Evolutionary conservation across 2,113 vertebrate species (phyloP).

Genomic region (Thomomys bottae): DNA sequence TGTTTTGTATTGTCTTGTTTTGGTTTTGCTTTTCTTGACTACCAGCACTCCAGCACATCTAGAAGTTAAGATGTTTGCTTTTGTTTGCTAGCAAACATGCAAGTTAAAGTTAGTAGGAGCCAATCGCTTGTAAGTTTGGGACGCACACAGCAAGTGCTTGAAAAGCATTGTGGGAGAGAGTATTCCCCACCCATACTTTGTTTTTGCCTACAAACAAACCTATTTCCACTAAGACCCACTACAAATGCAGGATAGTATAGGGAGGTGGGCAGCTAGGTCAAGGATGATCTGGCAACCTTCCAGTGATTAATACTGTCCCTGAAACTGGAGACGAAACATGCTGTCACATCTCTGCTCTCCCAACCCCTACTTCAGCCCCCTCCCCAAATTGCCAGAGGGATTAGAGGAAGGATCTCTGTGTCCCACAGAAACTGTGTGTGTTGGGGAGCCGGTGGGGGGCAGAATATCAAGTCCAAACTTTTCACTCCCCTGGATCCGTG

Average conservation of each 20-base stretch:
- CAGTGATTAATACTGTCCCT: background rate
- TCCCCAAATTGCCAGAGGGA: accelerated
- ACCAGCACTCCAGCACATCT: background rate
- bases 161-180: background rate
- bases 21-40: background rate
- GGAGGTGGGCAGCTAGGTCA: background rate
- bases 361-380: background rate
- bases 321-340: background rate
- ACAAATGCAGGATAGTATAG: background rate
- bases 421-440: background rate
- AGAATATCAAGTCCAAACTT: too few relatives aligned
- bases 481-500: too few relatives aligned
- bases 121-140: background rate
- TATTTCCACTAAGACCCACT: background rate
- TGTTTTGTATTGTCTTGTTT: too few relatives aligned
- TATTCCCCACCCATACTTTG: background rate
- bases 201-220: background rate
- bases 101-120: background rate
- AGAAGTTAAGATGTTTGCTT: background rate
- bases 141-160: background rate
- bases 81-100: background rate
- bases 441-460: too few relatives aligned
- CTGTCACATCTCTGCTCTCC: accelerated
- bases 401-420: background rate
- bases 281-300: background rate